Evolutionary conservation across 2,888 invertebrate species (phyloP), one percentile per base, ranked within the genome.

Genomic region (Andrena trimmerana): DNA sequence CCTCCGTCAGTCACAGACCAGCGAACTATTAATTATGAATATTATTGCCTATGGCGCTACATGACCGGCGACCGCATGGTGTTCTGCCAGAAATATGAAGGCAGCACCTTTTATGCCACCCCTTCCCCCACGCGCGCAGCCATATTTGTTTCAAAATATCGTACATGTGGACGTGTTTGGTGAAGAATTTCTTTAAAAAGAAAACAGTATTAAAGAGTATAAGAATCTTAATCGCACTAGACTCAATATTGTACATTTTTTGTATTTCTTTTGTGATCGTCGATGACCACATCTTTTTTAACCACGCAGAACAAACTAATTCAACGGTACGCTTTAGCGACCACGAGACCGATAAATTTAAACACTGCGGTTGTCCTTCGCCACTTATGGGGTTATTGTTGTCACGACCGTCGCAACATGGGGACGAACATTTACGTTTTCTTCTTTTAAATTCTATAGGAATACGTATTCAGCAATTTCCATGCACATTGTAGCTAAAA

Each of bases 1-100:
- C 27, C 90, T 93, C 93, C 93, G 92, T 93, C 93, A 93, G 92
- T 91, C 92, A 87, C 85, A 84, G 90, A 88, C 91, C 90, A 91
- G 91, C 93, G 92, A 93, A 93, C 93, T 93, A 93, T 93, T 93
- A 93, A 93, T 93, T 93, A 93, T 92, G 92, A 92, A 93, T 93
- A 92, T 88, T 92, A 93, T 93, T 93, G 93, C 93, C 93, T 90
- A 92, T 90, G 92, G 93, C 93, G 93, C 92, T 93, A 93, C 93
- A 93, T 89, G 93, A 90, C 90, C 90, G 84, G 85, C 84, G 84
- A 66, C 84, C 82, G 86, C 86, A 85, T 85, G 83, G 83, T 89
- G 88, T 86, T 89, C 91, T 86, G 89, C 92, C 92, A 86, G 57
- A 92, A 93, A 92, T 92, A 93, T 92, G 90, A 90, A 88, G 88